phyloP scores from a whole-genome alignment of 2,113 vertebrate genomes.

The Anarhynchus alexandrinus region DNA sequence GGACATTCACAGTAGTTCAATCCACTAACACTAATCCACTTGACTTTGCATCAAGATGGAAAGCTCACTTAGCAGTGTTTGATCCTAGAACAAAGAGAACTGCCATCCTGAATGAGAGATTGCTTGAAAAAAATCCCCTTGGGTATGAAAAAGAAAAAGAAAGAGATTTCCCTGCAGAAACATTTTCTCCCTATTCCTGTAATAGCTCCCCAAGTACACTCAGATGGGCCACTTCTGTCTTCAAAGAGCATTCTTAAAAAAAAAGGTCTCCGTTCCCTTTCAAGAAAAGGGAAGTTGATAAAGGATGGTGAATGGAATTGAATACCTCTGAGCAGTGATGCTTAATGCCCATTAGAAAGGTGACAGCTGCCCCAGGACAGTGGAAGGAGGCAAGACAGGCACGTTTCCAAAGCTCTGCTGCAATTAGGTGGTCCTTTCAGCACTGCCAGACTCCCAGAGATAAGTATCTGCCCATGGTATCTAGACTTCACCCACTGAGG shows the following conservation, averaged over 20 bases:
- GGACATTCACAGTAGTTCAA: neutral
- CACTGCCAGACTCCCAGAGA: neutral
- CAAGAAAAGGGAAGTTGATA: neutral
- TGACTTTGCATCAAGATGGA: neutral
- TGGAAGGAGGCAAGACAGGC: neutral
- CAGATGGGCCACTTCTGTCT: neutral
- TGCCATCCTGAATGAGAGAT: neutral
- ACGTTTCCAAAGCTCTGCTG: neutral
- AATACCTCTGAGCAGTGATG: neutral
- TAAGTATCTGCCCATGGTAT: neutral
- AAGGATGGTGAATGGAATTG: neutral
- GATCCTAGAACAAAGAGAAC: neutral
- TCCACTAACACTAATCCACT: neutral
- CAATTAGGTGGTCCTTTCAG: neutral
- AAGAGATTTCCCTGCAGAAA: neutral
- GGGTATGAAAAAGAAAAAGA: neutral
- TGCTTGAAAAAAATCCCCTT: neutral
- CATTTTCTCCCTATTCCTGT: neutral
- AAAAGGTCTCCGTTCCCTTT: neutral
- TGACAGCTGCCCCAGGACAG: neutral
- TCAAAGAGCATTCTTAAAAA: neutral
- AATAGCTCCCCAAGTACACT: neutral
- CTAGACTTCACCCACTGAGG: neutral
- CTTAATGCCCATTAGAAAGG: neutral
- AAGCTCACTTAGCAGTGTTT: neutral